Percentiles rank a stretch among this genome's conserved stretches.
These are phyloP conservation scores for Tyrannus savana DNA, from an alignment of 2,113 vertebrate genomes.

Conservation along the genomic window DNA sequence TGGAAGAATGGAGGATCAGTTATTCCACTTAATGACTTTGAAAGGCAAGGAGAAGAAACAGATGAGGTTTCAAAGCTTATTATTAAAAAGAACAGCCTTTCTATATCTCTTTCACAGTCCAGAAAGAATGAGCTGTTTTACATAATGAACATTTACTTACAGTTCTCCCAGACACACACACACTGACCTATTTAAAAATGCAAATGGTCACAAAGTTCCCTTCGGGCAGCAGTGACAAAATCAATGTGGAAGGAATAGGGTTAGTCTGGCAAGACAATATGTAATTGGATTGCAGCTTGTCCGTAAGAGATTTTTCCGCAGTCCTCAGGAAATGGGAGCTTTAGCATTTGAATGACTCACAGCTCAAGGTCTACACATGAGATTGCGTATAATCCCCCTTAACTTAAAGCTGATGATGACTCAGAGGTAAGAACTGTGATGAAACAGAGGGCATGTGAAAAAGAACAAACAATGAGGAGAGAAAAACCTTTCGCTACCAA, in stretches of 20 bases:
- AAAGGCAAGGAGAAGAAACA: slow-evolving; percentile 27
- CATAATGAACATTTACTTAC: background rate
- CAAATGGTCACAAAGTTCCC: slow-evolving; percentile 18
- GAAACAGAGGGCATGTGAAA: background rate
- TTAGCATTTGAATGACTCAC: background rate
- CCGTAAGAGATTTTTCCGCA: background rate
- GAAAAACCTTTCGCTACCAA: background rate
- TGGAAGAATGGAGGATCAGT: background rate
- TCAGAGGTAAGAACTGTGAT: background rate
- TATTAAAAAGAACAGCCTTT: slow-evolving; percentile 7
- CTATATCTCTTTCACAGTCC: background rate
- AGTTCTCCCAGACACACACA: background rate
- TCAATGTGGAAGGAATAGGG: slow-evolving; percentile 28
- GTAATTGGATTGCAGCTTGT: slow-evolving; percentile 2
- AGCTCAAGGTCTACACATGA: slow-evolving; percentile 2
- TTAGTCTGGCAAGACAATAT: slow-evolving; percentile 13
- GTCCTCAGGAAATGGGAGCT: background rate
- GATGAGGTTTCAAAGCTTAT: slow-evolving; percentile 9
- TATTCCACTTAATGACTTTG: slow-evolving; percentile 17
- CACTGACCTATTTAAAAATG: slow-evolving; percentile 48
- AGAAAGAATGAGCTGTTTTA: background rate
- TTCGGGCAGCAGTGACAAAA: slow-evolving; percentile 25
- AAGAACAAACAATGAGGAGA: background rate
- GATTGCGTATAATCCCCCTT: slow-evolving; percentile 13
- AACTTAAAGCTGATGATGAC: slow-evolving; percentile 2